Evolutionary conservation across 2,888 invertebrate genomes (phyloP).

Genomic region (Macrosiphum euphorbiae): DNA sequence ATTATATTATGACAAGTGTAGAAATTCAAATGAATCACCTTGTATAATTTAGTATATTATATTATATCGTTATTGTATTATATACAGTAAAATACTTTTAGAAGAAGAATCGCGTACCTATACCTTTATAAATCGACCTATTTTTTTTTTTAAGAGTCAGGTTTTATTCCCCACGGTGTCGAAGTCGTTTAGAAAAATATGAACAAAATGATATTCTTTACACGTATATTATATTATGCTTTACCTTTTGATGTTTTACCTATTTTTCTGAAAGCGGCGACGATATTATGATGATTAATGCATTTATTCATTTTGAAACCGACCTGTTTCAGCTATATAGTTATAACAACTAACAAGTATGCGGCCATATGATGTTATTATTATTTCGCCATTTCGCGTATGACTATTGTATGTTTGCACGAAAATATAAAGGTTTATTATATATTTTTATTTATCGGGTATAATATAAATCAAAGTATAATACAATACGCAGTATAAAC

Average conservation of each 20-base stretch:
- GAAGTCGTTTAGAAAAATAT: neutral
- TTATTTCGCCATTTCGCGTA: neutral
- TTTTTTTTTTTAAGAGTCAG: neutral
- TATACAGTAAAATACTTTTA: neutral
- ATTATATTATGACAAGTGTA: neutral
- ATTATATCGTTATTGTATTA: neutral
- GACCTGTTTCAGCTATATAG: neutral
- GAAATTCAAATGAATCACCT: neutral
- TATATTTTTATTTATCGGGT: neutral
- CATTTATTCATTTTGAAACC: neutral
- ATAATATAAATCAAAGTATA: neutral
- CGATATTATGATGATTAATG: neutral
- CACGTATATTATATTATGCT: neutral
- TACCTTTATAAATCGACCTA: neutral
- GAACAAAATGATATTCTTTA: neutral
- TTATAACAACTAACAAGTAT: neutral
- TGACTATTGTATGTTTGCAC: neutral
- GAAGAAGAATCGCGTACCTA: neutral
- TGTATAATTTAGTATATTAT: neutral
- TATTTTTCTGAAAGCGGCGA: neutral
- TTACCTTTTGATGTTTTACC: constrained; percentile 2
- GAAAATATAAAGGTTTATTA: neutral
- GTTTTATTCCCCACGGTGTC: neutral
- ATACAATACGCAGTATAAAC: neutral
- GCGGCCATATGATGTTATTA: neutral